A percentile compares a stretch with the other conserved stretches of the same genome.
Conservation (phyloP, 2,888 invertebrate genomes). For the Coelinius sp. region DNA sequence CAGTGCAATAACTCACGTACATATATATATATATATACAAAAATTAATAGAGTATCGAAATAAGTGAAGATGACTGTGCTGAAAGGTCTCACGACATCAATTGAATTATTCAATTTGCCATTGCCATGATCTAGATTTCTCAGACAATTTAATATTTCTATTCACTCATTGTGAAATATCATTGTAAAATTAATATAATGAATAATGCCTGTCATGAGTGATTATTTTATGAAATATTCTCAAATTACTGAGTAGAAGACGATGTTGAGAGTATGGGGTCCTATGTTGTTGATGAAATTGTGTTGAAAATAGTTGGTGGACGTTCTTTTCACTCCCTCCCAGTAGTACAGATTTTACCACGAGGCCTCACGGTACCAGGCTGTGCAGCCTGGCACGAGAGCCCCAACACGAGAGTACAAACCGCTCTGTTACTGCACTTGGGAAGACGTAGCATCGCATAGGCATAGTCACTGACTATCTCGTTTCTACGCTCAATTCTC, state of each 20-base stretch:
- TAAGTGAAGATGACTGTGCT: background rate
- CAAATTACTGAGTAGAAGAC: no score
- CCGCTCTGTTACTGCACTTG: constrained; percentile 55
- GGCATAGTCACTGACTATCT: constrained; percentile 36
- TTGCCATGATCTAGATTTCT: constrained; percentile 11
- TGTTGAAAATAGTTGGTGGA: background rate
- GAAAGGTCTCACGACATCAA: background rate
- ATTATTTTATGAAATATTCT: background rate
- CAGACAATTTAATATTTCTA: background rate
- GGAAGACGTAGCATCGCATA: constrained; percentile 46
- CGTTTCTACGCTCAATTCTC: constrained; percentile 25
- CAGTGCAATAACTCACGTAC: constrained; percentile 24
- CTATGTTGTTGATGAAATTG: background rate
- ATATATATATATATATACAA: background rate
- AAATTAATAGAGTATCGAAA: constrained; percentile 16
- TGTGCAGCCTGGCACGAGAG: constrained; percentile 67
- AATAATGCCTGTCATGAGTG: background rate
- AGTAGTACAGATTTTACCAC: constrained; percentile 42
- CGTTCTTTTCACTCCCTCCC: constrained; percentile 14
- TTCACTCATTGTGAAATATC: no score
- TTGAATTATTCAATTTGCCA: constrained; percentile 9
- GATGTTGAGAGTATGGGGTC: background rate
- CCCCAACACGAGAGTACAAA: constrained; percentile 36
- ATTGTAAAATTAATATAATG: background rate
- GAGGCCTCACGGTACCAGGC: constrained; percentile 63